Evolutionary conservation across 2,888 invertebrate species (phyloP).

Genomic region (Drosophila macrospina): DNA sequence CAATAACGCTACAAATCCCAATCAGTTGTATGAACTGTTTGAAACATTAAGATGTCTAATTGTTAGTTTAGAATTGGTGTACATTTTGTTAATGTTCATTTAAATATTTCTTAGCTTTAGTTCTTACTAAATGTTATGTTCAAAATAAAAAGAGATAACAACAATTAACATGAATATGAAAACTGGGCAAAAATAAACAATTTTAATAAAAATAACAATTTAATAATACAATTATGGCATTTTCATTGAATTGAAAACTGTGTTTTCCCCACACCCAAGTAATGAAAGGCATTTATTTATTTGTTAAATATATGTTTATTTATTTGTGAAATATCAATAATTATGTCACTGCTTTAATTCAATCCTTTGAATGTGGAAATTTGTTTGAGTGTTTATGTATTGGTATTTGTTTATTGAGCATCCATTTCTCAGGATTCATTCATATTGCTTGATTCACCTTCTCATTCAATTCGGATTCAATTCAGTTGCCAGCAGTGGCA

Average conservation of each 20-base stretch:
- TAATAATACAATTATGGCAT: constrained; percentile 43
- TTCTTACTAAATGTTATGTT: constrained; percentile 15
- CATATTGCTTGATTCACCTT: constrained; percentile 43
- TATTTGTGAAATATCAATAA: constrained; percentile 73
- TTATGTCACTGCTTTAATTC: constrained; percentile 45
- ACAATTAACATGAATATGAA: constrained; percentile 34
- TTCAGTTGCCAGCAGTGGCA: constrained; percentile 1
- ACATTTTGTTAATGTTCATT: constrained; percentile 22
- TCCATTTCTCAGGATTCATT: constrained; percentile 37
- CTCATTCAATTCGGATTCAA: constrained; percentile 4
- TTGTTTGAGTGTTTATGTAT: constrained; percentile 18
- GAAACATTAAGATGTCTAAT: constrained; percentile 11
- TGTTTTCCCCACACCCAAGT: neutral
- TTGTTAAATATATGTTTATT: constrained; percentile 66
- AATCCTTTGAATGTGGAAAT: constrained; percentile 27
- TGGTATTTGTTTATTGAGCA: constrained; percentile 47
- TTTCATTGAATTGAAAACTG: constrained; percentile 9
- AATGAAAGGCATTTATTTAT: neutral
- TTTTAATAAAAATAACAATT: constrained; percentile 71
- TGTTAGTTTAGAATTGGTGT: constrained; percentile 53
- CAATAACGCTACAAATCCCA: neutral
- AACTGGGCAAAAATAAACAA: constrained; percentile 42
- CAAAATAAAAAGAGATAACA: constrained; percentile 17
- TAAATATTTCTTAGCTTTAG: constrained; percentile 26
- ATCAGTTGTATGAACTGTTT: constrained; percentile 25